Percentiles rank a stretch among this genome's conserved stretches.
These are phyloP conservation scores for Aegypius monachus DNA, from an alignment of 2,113 vertebrate genomes.

Conservation along the genomic window DNA sequence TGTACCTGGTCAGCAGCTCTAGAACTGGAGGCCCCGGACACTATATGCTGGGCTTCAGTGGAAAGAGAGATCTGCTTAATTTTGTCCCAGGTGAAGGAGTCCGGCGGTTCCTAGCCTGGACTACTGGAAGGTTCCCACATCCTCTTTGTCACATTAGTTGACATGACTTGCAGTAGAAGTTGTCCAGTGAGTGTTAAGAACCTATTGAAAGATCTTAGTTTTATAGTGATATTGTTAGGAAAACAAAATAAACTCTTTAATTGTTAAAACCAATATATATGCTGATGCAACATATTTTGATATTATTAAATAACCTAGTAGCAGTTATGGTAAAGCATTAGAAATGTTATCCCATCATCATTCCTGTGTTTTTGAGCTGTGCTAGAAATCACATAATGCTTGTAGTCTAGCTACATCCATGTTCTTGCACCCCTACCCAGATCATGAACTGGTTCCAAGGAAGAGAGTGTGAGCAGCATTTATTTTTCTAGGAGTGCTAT, in stretches of 20 bases:
- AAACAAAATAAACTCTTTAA: constrained; percentile 47
- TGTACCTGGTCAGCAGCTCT: constrained; percentile 89
- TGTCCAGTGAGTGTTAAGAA: constrained; percentile 84
- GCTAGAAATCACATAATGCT: background rate
- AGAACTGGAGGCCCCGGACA: constrained; percentile 93
- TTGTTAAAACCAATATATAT: constrained; percentile 40
- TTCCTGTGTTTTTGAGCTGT: constrained; percentile 71
- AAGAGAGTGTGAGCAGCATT: background rate
- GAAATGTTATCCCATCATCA: constrained; percentile 5
- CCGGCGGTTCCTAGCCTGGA: constrained; percentile 95
- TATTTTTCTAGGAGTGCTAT: background rate
- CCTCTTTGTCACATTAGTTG: constrained; percentile 83
- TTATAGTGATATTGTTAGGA: constrained; percentile 68
- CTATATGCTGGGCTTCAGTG: constrained; percentile 87
- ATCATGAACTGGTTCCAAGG: background rate
- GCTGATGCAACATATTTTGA: background rate
- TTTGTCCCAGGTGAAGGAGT: constrained; percentile 91
- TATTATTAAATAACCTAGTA: constrained; percentile 41
- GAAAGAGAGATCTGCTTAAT: constrained; percentile 94
- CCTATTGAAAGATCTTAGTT: constrained; percentile 77
- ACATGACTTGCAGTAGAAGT: constrained; percentile 77
- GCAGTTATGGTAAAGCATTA: constrained; percentile 15
- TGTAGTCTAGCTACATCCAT: background rate
- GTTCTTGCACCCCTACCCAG: background rate
- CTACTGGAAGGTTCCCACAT: constrained; percentile 94